Evolutionary conservation across 2,113 vertebrate genomes (phyloP).

Genomic region (Solea senegalensis): DNA sequence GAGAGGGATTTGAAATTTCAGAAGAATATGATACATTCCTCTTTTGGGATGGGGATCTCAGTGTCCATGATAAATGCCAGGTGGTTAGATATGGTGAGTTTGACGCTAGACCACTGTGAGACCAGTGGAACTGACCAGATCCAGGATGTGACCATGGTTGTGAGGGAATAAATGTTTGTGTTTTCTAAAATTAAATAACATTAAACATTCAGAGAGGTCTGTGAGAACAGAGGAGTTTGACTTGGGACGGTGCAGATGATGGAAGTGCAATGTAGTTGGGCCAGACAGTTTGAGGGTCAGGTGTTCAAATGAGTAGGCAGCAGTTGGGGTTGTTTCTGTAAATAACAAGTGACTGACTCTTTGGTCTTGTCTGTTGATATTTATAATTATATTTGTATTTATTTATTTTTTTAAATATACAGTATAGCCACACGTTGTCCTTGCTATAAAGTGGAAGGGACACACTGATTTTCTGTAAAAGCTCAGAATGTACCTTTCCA

Average conservation of each 20-base stretch:
- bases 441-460: not conserved
- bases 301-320: no score
- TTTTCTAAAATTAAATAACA: not conserved
- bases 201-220: not conserved
- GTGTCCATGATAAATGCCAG: not conserved
- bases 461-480: constrained; percentile 13
- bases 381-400: no score
- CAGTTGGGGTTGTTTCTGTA: no score
- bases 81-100: not conserved
- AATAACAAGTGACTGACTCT: no score
- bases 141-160: not conserved
- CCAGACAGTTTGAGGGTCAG: no score
- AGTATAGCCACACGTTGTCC: no score
- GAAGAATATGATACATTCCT: not conserved
- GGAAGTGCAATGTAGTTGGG: no score
- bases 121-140: not conserved
- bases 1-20: not conserved
- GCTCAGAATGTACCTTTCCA: constrained; percentile 12
- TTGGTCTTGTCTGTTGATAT: no score
- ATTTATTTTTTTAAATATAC: no score
- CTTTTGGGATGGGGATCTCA: not conserved
- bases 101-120: not conserved
- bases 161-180: not conserved
- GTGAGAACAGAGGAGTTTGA: not conserved
- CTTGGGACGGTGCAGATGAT: no score